A percentile compares a stretch with the other conserved stretches of the same genome.
Evolutionary conservation across 2,113 vertebrate genomes (phyloP).

Genomic region (Pituophis catenifer): DNA sequence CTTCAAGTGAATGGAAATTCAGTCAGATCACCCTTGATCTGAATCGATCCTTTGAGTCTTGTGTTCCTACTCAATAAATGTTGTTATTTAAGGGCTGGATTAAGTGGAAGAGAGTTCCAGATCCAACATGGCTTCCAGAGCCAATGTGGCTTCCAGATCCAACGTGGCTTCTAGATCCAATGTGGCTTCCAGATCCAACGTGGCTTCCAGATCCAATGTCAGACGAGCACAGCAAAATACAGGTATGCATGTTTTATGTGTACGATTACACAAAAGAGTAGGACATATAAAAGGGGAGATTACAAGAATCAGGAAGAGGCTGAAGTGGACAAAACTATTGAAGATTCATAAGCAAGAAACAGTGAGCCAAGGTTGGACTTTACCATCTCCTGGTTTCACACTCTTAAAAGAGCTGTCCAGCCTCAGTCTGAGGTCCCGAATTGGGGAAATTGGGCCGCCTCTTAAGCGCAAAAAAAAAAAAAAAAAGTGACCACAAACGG

Average conservation of each 20-base stretch:
- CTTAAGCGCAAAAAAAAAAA: not conserved
- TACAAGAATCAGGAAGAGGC: not conserved
- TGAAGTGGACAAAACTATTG: not conserved
- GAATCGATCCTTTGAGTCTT: not conserved
- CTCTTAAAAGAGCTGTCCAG: not conserved
- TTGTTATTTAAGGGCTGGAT: not conserved
- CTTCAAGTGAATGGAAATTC: not conserved
- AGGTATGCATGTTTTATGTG: not conserved
- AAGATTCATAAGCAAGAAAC: not conserved
- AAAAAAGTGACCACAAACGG: not conserved
- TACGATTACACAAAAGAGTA: not conserved
- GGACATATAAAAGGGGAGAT: not conserved
- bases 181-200: not conserved
- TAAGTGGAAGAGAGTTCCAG: not conserved
- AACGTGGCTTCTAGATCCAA: not conserved
- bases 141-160: not conserved
- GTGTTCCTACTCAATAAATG: not conserved
- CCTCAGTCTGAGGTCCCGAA: not conserved
- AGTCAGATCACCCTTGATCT: not conserved
- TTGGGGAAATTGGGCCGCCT: no score
- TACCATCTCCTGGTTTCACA: not conserved
- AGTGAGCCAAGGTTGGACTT: not conserved
- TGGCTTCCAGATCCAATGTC: not conserved
- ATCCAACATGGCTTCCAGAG: not conserved
- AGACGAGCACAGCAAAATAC: not conserved